Evolutionary conservation across 2,797 vertebrate species (phyloP), one percentile per base, ranked within the genome.

Genomic region (Cyclopterus lumpus): DNA sequence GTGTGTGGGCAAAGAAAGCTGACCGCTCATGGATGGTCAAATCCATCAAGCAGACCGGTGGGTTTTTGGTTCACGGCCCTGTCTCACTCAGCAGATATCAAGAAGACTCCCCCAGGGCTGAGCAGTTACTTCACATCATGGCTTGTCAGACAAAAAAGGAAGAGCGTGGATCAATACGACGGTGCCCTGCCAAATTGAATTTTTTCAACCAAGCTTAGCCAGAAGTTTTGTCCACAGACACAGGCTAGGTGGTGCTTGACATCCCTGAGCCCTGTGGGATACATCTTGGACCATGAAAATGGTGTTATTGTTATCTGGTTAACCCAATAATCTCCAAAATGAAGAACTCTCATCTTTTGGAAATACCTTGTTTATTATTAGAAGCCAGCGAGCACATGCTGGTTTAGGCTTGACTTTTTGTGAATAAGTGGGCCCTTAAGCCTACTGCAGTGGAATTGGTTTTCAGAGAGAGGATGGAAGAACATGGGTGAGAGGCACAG

Each of bases 111-210:
- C 67, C 12, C 9, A 16, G 71, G 74, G 62, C 75, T 46, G 77
- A 73, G 73, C 69, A 70, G 75, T 58, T 79, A 40, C 79, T 5
- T 48, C 34, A 84, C 75, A 81, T 79, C 49, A 57, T 49, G 55
- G 77, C 77, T 75, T 75, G 77, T 78, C 72, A 73, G 73, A 81
- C 60, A 71, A 62, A 85, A 84, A 79, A 61, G 46, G 64, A 79
- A 73, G 59, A 46, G 32, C 2, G 1, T 15, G 62, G 81, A 89
- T 88, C 76, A 49, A 92, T 82, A 82, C 0, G 0, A 70, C 9
- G 4, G 7, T 51, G 67, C 1, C 4, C 16, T 1, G 28, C 30
- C 71, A 79, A 85, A 79, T 75, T 61, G 22, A 69, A 57, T 81
- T 80, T 77, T 77, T 85, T 60, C 59, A 57, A 57, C 36, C 32